Conservation (phyloP, 2,797 vertebrate species). For the Harpagifer antarcticus region DNA sequence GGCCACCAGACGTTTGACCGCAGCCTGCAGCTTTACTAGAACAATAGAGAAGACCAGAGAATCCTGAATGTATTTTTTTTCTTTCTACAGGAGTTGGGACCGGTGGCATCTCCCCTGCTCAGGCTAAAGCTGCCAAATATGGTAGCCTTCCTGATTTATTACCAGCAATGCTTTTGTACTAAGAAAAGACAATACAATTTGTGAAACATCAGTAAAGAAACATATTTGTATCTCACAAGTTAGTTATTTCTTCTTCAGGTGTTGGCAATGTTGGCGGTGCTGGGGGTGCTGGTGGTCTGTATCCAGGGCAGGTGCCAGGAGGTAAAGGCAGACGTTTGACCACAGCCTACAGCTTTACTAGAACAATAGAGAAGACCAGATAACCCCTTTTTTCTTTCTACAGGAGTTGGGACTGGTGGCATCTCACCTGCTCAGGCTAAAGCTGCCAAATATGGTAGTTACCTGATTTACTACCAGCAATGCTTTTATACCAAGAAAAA, state of each 20-base stretch:
- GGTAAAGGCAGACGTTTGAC: neutral
- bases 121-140: slow-evolving; percentile 92
- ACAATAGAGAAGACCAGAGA: too few species aligned
- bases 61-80: slow-evolving; percentile 36
- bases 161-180: neutral
- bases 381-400: neutral
- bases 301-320: slow-evolving; percentile 19
- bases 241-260: neutral
- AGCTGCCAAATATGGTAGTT: slow-evolving; percentile 90
- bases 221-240: neutral
- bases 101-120: slow-evolving; percentile 85
- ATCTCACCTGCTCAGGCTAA: slow-evolving; percentile 88
- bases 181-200: neutral
- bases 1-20: neutral
- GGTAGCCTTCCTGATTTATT: slow-evolving; percentile 77
- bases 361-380: too few species aligned
- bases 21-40: too few species aligned
- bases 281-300: neutral
- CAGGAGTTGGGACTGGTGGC: slow-evolving; percentile 85
- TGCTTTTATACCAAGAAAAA: neutral
- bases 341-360: too few species aligned
- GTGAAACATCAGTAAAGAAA: neutral
- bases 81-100: slow-evolving; percentile 80
- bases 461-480: neutral
- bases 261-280: neutral